A percentile compares a stretch with the other conserved stretches of the same genome.
Evolutionary conservation across 2,888 invertebrate species (phyloP).

Genomic region (Neoscelio sp.): DNA sequence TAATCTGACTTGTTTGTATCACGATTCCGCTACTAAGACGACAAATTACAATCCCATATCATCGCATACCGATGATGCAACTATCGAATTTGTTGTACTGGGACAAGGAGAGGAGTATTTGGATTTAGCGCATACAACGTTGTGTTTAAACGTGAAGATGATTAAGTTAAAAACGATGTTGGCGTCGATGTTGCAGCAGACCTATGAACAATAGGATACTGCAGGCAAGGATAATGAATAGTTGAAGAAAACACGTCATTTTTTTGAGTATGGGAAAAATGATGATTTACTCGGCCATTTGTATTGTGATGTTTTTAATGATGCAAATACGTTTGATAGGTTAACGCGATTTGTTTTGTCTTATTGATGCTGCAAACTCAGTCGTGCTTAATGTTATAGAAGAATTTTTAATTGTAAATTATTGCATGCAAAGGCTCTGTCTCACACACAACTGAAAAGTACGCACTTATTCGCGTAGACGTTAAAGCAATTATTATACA

Average conservation of each 20-base stretch:
- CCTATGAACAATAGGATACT: conserved; percentile 19
- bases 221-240: not conserved
- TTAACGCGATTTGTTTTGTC: conserved; percentile 68
- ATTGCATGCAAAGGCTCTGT: conserved; percentile 69
- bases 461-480: conserved; percentile 49
- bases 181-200: conserved; percentile 14
- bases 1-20: conserved; percentile 67
- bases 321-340: conserved; percentile 68
- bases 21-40: conserved; percentile 70
- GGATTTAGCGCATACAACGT: conserved; percentile 69
- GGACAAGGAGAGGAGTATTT: conserved; percentile 71
- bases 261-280: not conserved
- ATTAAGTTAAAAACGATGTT: not conserved
- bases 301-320: conserved; percentile 69
- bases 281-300: conserved; percentile 56
- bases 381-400: too few species aligned
- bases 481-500: conserved; percentile 70
- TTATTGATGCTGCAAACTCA: conserved; percentile 68
- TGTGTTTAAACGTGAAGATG: conserved; percentile 38
- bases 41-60: conserved; percentile 71
- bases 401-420: conserved; percentile 67
- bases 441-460: conserved; percentile 67
- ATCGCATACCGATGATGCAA: conserved; percentile 67
- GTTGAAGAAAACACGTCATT: not conserved
- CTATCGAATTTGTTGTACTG: conserved; percentile 71